Evolutionary conservation across 1,140 invertebrate species (phyloP).

Genomic region (Tyrophagus putrescentiae): DNA sequence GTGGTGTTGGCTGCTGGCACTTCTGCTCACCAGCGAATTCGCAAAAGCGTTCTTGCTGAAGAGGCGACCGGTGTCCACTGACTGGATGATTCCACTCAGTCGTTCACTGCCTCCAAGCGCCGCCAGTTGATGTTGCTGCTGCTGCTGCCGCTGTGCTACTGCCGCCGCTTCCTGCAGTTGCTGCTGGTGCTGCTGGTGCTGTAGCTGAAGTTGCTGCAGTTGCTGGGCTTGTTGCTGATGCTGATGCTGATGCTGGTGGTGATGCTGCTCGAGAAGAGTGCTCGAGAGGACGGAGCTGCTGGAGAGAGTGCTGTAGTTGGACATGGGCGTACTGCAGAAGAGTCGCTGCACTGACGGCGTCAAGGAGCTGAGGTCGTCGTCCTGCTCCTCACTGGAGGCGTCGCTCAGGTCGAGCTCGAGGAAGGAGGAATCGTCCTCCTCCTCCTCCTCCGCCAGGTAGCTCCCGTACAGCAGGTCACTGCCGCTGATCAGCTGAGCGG

Average conservation of each 20-base stretch:
- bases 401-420: background rate
- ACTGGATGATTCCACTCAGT: too few species aligned
- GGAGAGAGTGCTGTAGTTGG: background rate
- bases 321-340: background rate
- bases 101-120: too few species aligned
- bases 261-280: background rate
- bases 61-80: too few species aligned
- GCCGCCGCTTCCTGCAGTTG: background rate
- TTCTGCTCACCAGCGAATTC: too few species aligned
- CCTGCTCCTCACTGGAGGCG: conserved; percentile 3
- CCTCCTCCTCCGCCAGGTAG: background rate
- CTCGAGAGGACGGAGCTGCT: too few species aligned
- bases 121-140: conserved; percentile 23
- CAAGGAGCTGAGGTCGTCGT: conserved; percentile 3
- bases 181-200: background rate
- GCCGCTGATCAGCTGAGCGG: too few species aligned
- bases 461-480: too few species aligned
- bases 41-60: too few species aligned
- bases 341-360: conserved; percentile 3
- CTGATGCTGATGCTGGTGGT: background rate
- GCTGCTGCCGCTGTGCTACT: conserved; percentile 20
- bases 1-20: too few species aligned
- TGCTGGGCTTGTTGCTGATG: background rate
- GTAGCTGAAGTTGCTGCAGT: too few species aligned
- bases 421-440: background rate